Base-by-base conservation (phyloP, 2,888 invertebrate genomes). In the Smittia aterrima region DNA sequence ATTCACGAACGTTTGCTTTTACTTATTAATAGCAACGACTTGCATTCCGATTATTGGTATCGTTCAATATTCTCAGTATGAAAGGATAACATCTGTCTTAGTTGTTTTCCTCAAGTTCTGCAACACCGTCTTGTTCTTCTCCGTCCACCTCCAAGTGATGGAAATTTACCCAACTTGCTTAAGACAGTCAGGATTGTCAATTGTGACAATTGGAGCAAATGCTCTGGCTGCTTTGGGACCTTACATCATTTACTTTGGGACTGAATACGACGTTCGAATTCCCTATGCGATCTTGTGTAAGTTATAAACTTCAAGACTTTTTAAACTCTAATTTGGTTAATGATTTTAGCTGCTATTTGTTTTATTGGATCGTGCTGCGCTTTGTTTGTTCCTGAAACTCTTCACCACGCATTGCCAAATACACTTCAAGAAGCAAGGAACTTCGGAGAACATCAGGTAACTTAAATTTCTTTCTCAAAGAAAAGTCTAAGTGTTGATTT, bases 111-210 rank as follows among this genome's bases (percentile, higher is more conserved):
- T 85, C 75, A 86, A 87, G 79, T 83, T 87, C 76, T 82, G 83
- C 24, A 83, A 86, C 74, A 86, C 87, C 1, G 79, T 87, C 24
- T 83, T 86, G 4, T 88, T 86, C 79, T 87, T 87, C 77, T 83
- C 86, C 18, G 85, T 86, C 25, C 86, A 85, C 78, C 81, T 90
- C 72, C 86, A 89, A 76, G 86, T 87, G 74, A 85, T 89, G 79
- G 90, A 90, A 80, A 83, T 88, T 20, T 89, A 88, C 79, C 90
- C 90, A 13, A 90, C 90, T 0, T 87, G 87, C 77, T 81, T 89
- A 38, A 82, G 90, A 22, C 88, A 89, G 78, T 86, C 88, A 6
- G 90, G 89, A 70, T 85, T 87, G 77, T 86, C 89, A 0, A 79
- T 89, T 75, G 87, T 88, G 32, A 85, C 85, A 73, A 84, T 88